Evolutionary conservation across 1,140 invertebrate genomes (phyloP).

Genomic region (Drosophila serrata): DNA sequence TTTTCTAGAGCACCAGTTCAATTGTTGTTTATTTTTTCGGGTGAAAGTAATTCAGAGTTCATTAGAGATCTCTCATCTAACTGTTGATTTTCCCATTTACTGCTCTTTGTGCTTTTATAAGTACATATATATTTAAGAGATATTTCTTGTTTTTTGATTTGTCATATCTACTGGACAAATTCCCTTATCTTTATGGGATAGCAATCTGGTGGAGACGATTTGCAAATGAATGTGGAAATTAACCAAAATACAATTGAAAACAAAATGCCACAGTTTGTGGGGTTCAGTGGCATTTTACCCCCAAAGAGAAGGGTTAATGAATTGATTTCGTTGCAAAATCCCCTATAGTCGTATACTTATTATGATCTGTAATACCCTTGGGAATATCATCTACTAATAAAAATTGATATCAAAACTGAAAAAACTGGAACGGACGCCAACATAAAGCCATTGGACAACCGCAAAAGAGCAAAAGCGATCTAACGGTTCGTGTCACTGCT

Average conservation of each 20-base stretch:
- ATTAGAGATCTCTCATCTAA: constrained; percentile 50
- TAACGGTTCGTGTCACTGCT: constrained; percentile 68
- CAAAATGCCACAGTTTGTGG: neutral
- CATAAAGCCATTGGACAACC: too few species aligned
- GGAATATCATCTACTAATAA: too few species aligned
- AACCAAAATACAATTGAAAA: constrained; percentile 13
- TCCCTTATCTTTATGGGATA: constrained; percentile 36
- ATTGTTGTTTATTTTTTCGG: constrained; percentile 48
- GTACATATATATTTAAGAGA: neutral
- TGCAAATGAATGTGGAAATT: constrained; percentile 49
- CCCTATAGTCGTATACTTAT: too few species aligned
- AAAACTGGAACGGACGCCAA: constrained; percentile 31
- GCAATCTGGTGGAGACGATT: constrained; percentile 16
- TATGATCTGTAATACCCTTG: neutral
- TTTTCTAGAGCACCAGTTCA: constrained; percentile 30
- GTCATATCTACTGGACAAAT: constrained; percentile 28
- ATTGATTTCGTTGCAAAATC: too few species aligned
- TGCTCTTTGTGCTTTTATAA: neutral
- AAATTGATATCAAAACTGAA: too few species aligned
- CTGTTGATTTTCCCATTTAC: constrained; percentile 34
- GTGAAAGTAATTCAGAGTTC: constrained; percentile 67
- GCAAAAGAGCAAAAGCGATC: constrained; percentile 38
- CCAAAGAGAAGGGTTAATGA: neutral
- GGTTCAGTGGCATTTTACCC: constrained; percentile 15
- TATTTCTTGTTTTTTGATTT: constrained; percentile 15